Conservation (phyloP, 2,113 vertebrate species). For the Climacteris rufus region DNA sequence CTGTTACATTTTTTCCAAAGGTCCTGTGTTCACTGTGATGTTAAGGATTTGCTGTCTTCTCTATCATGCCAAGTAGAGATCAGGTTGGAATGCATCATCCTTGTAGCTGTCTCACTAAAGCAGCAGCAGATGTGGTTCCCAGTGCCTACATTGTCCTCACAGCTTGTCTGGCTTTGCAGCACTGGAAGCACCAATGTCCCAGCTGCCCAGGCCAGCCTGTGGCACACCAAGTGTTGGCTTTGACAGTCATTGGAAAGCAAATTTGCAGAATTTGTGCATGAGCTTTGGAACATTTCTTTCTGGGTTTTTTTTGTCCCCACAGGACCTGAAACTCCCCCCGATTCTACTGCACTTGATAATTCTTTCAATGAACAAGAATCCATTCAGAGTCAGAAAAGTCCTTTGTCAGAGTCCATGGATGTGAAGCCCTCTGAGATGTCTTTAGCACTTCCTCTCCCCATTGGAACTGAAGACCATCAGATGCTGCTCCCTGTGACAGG, state of each 20-base stretch:
- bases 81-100: not conserved
- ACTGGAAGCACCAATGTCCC: not conserved
- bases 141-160: not conserved
- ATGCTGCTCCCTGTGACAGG: slow-evolving; percentile 76
- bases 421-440: slow-evolving; percentile 78
- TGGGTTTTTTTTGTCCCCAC: not conserved
- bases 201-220: not conserved
- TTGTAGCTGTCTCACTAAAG: not conserved
- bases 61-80: not conserved
- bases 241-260: not conserved
- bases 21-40: not conserved
- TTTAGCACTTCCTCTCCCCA: slow-evolving; percentile 74
- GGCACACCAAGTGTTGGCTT: not conserved
- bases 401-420: slow-evolving; percentile 72
- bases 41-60: not conserved
- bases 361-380: slow-evolving; percentile 72
- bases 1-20: not conserved
- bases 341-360: slow-evolving; percentile 59
- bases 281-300: not conserved
- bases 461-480: slow-evolving; percentile 77
- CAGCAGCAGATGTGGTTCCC: not conserved
- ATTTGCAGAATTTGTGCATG: not conserved
- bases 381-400: slow-evolving; percentile 72
- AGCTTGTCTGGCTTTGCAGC: not conserved
- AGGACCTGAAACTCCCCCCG: slow-evolving; percentile 72